phyloP scores from a whole-genome alignment of 35 echinoderm and acorn worm species.

The Apostichopus parvimensis region DNA sequence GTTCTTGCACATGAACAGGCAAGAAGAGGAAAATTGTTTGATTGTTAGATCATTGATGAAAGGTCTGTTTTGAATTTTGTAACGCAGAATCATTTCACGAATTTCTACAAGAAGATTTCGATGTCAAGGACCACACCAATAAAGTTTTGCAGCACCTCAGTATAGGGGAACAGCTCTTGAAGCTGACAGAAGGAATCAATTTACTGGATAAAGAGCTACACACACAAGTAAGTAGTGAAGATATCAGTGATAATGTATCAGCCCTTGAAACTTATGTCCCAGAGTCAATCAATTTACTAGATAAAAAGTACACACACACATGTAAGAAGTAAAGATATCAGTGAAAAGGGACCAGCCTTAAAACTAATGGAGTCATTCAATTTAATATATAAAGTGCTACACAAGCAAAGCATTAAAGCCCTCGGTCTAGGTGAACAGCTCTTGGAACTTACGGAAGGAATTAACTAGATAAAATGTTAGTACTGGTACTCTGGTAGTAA shows the following conservation, averaged over 20 bases:
- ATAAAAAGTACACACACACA: too few relatives aligned
- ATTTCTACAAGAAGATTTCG: constrained; percentile 89
- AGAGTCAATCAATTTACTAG: too few relatives aligned
- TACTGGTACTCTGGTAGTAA: not conserved
- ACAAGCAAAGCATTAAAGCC: too few relatives aligned
- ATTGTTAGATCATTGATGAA: too few relatives aligned
- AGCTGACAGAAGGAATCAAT: constrained; percentile 91
- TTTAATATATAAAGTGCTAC: too few relatives aligned
- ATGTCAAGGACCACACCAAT: constrained; percentile 93
- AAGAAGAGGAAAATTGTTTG: too few relatives aligned
- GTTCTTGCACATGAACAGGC: too few relatives aligned
- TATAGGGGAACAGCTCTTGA: constrained; percentile 91
- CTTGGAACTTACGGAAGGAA: constrained; percentile 88
- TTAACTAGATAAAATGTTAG: constrained; percentile 91
- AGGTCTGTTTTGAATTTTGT: too few relatives aligned
- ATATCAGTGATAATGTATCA: not conserved
- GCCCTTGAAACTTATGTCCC: too few relatives aligned
- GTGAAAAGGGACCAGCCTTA: too few relatives aligned
- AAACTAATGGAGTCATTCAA: too few relatives aligned
- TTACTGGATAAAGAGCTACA: constrained; percentile 93
- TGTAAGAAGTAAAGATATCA: too few relatives aligned
- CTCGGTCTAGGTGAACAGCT: constrained; percentile 93
- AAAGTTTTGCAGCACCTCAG: constrained; percentile 92
- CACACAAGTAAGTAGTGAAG: constrained; percentile 67
- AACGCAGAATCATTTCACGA: constrained; percentile 77